Evolutionary conservation across 2,888 invertebrate genomes (phyloP), one percentile per base, ranked within the genome.

Genomic region (Drosophila prolongata): DNA sequence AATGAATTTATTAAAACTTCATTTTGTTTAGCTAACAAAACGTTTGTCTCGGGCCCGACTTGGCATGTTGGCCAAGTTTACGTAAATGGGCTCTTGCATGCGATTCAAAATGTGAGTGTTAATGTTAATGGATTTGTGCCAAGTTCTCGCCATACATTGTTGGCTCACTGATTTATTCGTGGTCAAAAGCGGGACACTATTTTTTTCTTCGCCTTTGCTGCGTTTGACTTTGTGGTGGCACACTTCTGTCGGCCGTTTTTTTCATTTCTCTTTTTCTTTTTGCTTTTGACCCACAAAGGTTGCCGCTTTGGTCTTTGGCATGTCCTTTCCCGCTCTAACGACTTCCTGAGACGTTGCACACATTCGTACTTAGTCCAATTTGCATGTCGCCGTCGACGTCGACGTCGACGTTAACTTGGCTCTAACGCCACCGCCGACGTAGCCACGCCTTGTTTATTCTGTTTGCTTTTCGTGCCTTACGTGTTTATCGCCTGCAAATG

Each of bases 111-210:
- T 71, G 71, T 47, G 55, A 77, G 77, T 89, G 87, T 76, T 89
- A 89, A 85, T 87, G 87, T 76, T 89, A 89, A 85, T 87, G 89
- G 85, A 79, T 87, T 84, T 89, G 87, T 89, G 85, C 85, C 87
- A 85, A 85, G 87, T 89, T 89, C 84, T 78, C 74, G 75, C 52
- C 65, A 55, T 68, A 55, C 54, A 52, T 44, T 44, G 60, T 65
- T 54, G 42, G 68, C 53, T 61, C 65, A 57, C 77, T 89, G 81
- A 89, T 87, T 85, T 87, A 87, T 89, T 66, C 55, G 62, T 76
- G 73, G 70, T 62, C 65, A 66, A 75, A 84, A 78, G 67, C 60
- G 58, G 83, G 68, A 67, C 69, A 67, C 53, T 40, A 50, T 14
- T 57, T 62, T 37, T 34, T 42, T 61, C 52, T 50, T 30, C 30